These are phyloP conservation scores for Zosterops japonicus DNA, from an alignment of 2,113 vertebrate genomes.

Conservation along the genomic window DNA sequence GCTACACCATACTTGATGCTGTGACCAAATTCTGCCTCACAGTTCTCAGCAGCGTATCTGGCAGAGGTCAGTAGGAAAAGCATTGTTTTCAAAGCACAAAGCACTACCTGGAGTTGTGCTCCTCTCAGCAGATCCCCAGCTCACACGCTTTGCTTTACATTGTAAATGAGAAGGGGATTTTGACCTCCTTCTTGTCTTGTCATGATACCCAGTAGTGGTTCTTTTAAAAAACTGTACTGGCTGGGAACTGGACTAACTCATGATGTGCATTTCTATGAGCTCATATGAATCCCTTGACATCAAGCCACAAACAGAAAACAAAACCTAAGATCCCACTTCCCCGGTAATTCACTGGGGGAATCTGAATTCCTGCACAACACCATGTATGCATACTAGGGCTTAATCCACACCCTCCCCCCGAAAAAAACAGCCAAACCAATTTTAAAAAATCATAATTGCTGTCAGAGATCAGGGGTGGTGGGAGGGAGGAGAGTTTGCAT, in stretches of 20 bases:
- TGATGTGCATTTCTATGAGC: not conserved
- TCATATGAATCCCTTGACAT: slow-evolving; percentile 5
- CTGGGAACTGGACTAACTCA: slow-evolving; percentile 1
- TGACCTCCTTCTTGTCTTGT: not conserved
- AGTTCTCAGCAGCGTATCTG: not conserved
- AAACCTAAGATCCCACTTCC: slow-evolving; percentile 25
- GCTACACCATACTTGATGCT: not conserved
- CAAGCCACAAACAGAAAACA: slow-evolving; percentile 13
- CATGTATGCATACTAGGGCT: not conserved
- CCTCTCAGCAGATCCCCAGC: not conserved
- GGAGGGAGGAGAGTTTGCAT: slow-evolving; percentile 30
- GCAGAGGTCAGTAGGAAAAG: not conserved
- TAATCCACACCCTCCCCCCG: not conserved
- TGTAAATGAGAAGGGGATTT: slow-evolving; percentile 24
- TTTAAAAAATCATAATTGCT: slow-evolving; percentile 58
- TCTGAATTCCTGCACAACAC: slow-evolving; percentile 66
- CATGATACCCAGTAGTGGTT: not conserved
- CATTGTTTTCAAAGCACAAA: not conserved
- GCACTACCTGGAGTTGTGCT: not conserved
- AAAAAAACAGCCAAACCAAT: not conserved
- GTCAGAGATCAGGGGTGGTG: slow-evolving; percentile 28
- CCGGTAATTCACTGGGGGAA: slow-evolving; percentile 55
- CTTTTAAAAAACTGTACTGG: not conserved
- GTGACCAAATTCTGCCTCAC: not conserved
- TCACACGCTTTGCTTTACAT: not conserved